phyloP scores from a whole-genome alignment of 2,888 invertebrate species.

The Plebejus melissa region DNA sequence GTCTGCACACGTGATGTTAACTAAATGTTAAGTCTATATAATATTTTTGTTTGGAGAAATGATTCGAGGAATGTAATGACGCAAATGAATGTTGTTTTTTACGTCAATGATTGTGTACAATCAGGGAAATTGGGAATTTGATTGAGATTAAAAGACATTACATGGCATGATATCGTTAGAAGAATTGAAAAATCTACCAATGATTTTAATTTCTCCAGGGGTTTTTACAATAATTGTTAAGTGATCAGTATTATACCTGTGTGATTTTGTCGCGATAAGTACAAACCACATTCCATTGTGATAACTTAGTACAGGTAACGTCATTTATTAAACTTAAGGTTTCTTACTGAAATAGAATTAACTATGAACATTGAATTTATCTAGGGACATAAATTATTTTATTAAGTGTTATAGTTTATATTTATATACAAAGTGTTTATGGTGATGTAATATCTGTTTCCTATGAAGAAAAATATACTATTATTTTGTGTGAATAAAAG shows the following conservation, averaged over 20 bases:
- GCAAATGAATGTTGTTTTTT: background rate
- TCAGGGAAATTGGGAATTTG: background rate
- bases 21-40: constrained; percentile 13
- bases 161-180: background rate
- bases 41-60: constrained; percentile 18
- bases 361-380: constrained; percentile 25
- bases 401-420: constrained; percentile 49
- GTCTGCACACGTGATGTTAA: constrained; percentile 25
- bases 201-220: constrained; percentile 5
- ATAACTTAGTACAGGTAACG: constrained; percentile 33
- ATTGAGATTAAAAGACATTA: background rate
- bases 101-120: background rate
- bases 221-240: constrained; percentile 37
- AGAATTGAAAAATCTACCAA: background rate
- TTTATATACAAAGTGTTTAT: constrained; percentile 31
- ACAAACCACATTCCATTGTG: constrained; percentile 50
- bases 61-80: background rate
- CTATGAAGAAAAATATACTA: constrained; percentile 30
- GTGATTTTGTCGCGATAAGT: constrained; percentile 39
- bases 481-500: constrained; percentile 36
- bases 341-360: constrained; percentile 9
- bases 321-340: constrained; percentile 20
- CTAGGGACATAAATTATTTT: constrained; percentile 20
- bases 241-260: constrained; percentile 64
- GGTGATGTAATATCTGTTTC: constrained; percentile 34